phyloP scores from a whole-genome alignment of 1,140 invertebrate genomes.

The Argopecten irradians region DNA sequence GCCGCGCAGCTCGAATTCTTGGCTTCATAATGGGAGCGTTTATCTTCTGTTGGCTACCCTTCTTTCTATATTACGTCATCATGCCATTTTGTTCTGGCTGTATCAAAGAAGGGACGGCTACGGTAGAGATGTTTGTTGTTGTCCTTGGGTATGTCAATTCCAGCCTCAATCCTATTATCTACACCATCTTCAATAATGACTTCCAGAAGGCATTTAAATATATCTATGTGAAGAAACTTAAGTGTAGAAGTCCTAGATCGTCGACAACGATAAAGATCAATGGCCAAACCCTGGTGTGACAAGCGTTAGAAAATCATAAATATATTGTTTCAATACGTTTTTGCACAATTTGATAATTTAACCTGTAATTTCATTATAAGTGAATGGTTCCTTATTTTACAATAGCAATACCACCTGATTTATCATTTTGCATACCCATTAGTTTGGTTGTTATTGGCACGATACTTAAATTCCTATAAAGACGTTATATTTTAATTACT shows the following conservation, averaged over 20 bases:
- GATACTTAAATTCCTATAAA: too few relatives aligned
- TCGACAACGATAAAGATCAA: not conserved
- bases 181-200: conserved; percentile 83
- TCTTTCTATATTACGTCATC: conserved; percentile 93
- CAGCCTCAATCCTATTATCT: conserved; percentile 77
- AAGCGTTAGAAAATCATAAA: too few relatives aligned
- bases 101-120: conserved; percentile 74
- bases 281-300: not conserved
- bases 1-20: conserved; percentile 95
- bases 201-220: conserved; percentile 77
- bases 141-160: conserved; percentile 78
- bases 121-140: conserved; percentile 65
- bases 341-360: too few relatives aligned
- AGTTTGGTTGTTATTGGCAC: too few relatives aligned
- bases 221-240: conserved; percentile 32
- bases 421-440: too few relatives aligned
- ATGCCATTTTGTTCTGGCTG: conserved; percentile 84
- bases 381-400: too few relatives aligned
- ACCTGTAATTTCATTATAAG: too few relatives aligned
- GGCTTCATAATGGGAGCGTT: conserved; percentile 96
- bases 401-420: too few relatives aligned
- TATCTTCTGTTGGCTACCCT: conserved; percentile 96
- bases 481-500: too few relatives aligned
- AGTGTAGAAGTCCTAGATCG: not conserved
- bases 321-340: too few relatives aligned